A percentile compares a stretch with the other conserved stretches of the same genome.
These are phyloP conservation scores for Mobula hypostoma DNA, from an alignment of 2,113 vertebrate species.

Conservation along the genomic window DNA sequence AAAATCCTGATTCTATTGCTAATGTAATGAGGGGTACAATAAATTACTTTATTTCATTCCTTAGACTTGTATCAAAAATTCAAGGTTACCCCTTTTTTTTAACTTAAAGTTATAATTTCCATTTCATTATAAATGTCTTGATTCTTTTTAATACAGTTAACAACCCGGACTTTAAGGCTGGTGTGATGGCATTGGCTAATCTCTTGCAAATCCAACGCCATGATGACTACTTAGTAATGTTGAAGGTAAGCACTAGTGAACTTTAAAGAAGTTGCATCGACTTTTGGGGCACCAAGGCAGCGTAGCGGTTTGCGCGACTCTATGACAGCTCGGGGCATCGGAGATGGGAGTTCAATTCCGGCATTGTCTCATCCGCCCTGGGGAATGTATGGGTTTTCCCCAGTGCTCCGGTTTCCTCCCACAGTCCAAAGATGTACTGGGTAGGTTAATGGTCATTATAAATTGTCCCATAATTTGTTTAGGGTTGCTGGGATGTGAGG, in stretches of 20 bases:
- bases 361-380: too few relatives aligned
- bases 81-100: background rate
- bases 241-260: conserved; percentile 69
- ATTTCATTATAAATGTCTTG: background rate
- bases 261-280: background rate
- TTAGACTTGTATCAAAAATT: background rate
- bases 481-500: too few relatives aligned
- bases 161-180: conserved; percentile 93
- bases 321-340: too few relatives aligned
- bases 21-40: background rate
- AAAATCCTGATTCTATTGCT: background rate
- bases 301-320: too few relatives aligned
- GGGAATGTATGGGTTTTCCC: too few relatives aligned
- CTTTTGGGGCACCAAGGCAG: background rate
- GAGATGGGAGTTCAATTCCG: too few relatives aligned
- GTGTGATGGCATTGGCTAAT: conserved; percentile 84
- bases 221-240: conserved; percentile 93
- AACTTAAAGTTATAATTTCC: background rate
- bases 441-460: too few relatives aligned
- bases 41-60: background rate
- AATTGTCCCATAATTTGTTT: too few relatives aligned
- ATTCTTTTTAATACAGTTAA: conserved; percentile 56
- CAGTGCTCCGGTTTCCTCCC: too few relatives aligned
- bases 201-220: conserved; percentile 90
- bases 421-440: too few relatives aligned